Base-by-base conservation (phyloP, 2,797 vertebrate species). In the Galago senegalensis region DNA sequence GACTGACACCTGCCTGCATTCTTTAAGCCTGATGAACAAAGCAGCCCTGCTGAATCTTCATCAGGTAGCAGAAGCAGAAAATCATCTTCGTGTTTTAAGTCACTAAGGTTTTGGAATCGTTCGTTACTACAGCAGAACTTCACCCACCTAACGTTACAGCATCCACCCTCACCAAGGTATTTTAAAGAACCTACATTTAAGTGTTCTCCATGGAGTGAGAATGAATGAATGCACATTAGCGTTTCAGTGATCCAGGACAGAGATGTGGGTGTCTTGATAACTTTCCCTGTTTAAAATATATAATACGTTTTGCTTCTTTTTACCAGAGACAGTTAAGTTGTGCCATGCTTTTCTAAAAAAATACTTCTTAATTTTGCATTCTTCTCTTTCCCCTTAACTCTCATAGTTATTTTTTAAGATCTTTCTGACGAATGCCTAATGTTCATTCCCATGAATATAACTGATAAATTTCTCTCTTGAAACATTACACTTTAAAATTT, bases 371-470 rank as follows among this genome's bases (percentile, higher is more conserved):
- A 88, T 84, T 40, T 91, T 86, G n/a, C 85, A 25, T 82, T 69
- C 31, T 93, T n/a, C 20, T 53, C 10, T 34, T 83, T 58, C 87
- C 80, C 69, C 53, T 56, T 85, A 86, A 67, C 14, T 87, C 25
- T 29, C 65, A 21, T 46, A 87, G 70, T 75, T 95, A 90, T 16
- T 83, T 91, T 58, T 85, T 67, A 81, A 82, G 87, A 65, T 69
- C 12, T 56, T 87, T 93, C 43, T 85, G n/a, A 43, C 89, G 67
- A 80, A 79, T 86, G 18, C 31, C 84, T 93, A 77, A 91, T 37
- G 29, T 73, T 46, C 46, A 88, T 43, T 70, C 34, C 29, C 60
- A 60, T 84, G 79, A 93, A 80, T 53, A 23, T 46, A 93, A 73
- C 23, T 63, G 89, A 72, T 73, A 46, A 25, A 67, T 67, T 53